Conservation (phyloP, 2,113 vertebrate genomes). For the Puntigrus tetrazona region DNA sequence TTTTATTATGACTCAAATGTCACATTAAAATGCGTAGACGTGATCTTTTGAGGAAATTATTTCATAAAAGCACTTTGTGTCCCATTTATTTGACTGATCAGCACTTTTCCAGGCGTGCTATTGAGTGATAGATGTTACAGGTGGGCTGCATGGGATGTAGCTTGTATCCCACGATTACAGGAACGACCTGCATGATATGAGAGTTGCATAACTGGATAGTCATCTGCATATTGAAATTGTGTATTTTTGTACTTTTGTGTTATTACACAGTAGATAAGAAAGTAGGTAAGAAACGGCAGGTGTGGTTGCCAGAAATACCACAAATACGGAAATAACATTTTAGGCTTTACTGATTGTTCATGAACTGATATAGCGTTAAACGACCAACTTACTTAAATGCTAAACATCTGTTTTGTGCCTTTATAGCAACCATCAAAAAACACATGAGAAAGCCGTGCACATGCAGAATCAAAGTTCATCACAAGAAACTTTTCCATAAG, state of each 20-base stretch:
- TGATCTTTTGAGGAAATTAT: slow-evolving; percentile 25
- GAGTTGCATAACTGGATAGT: not conserved
- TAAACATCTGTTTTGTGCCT: too few relatives aligned
- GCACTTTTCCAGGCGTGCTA: slow-evolving; percentile 16
- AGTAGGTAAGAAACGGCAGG: not conserved
- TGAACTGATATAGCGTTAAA: too few relatives aligned
- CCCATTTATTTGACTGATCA: slow-evolving; percentile 19
- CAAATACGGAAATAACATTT: too few relatives aligned
- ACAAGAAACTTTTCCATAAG: too few relatives aligned
- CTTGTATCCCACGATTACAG: not conserved
- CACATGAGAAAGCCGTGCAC: too few relatives aligned
- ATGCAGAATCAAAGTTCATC: too few relatives aligned
- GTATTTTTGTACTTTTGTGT: not conserved
- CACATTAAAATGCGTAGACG: not conserved
- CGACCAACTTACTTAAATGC: too few relatives aligned
- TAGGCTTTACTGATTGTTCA: not conserved
- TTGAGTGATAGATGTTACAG: slow-evolving; percentile 31
- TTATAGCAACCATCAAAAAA: too few relatives aligned
- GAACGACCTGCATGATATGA: not conserved
- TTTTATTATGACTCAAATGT: not conserved
- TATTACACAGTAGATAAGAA: not conserved
- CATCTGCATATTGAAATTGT: not conserved
- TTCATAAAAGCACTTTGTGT: not conserved
- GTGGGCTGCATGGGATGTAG: not conserved
- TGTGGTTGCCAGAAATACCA: too few relatives aligned